Evolutionary conservation across 2,888 invertebrate species (phyloP).

Genomic region (Tinea trinotella): DNA sequence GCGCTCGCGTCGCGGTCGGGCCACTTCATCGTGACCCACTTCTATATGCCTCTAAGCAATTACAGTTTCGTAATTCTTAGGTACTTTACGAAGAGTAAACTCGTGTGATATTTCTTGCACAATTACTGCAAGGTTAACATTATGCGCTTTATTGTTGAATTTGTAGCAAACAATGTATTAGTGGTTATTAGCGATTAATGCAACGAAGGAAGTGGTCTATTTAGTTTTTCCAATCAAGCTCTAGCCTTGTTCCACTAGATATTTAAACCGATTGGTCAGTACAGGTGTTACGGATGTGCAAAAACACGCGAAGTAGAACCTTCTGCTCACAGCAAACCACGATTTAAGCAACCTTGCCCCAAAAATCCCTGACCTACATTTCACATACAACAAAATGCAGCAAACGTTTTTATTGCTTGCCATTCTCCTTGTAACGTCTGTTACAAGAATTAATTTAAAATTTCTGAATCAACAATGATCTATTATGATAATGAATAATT

Average conservation of each 20-base stretch:
- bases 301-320: slow-evolving; percentile 15
- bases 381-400: slow-evolving; percentile 53
- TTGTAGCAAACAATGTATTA: no score
- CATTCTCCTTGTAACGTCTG: slow-evolving; percentile 39
- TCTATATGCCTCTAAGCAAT: slow-evolving; percentile 23
- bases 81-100: slow-evolving; percentile 8
- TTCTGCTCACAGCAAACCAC: slow-evolving; percentile 6
- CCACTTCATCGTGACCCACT: slow-evolving; percentile 22
- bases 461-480: neutral
- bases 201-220: neutral
- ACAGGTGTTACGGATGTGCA: slow-evolving; percentile 14
- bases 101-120: slow-evolving; percentile 6
- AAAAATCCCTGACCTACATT: slow-evolving; percentile 67
- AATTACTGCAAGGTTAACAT: slow-evolving; percentile 10
- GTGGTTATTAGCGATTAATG: no score
- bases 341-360: slow-evolving; percentile 54
- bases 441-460: slow-evolving; percentile 29
- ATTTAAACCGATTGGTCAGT: slow-evolving; percentile 3
- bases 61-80: slow-evolving; percentile 24
- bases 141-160: neutral
- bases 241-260: slow-evolving; percentile 15
- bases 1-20: neutral
- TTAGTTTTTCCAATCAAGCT: slow-evolving; percentile 8
- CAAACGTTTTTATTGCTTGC: slow-evolving; percentile 48
- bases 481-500: no score